Evolutionary conservation across 2,113 vertebrate species (phyloP).

Genomic region (Chroicocephalus ridibundus): DNA sequence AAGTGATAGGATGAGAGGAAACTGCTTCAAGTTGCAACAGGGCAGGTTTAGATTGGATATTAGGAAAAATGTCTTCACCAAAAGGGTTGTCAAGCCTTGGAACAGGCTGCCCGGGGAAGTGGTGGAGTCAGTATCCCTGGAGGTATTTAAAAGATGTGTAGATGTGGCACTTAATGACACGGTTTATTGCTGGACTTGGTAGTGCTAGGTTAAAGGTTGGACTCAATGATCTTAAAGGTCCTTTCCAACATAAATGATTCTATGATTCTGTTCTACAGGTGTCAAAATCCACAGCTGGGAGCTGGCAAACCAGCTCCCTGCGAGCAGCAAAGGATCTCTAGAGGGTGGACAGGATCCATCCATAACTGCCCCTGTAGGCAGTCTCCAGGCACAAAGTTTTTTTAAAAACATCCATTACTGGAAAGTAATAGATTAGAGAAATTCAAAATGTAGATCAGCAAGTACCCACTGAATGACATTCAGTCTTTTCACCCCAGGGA

Average conservation of each 20-base stretch:
- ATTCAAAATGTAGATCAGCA: not conserved
- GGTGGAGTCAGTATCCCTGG: not conserved
- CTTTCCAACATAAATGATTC: not conserved
- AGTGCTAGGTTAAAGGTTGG: not conserved
- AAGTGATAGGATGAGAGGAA: not conserved
- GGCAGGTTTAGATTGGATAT: not conserved
- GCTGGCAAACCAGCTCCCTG: not conserved
- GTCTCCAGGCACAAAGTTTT: not conserved
- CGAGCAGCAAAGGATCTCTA: not conserved
- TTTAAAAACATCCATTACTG: not conserved
- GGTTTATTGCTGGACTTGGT: not conserved
- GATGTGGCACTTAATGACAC: not conserved
- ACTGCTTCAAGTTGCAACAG: not conserved
- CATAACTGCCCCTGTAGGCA: fast-evolving
- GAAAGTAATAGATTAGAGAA: not conserved
- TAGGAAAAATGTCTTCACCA: no score
- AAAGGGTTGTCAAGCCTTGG: not conserved
- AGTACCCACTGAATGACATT: not conserved
- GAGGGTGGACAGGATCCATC: not conserved
- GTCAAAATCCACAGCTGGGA: not conserved
- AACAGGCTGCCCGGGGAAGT: not conserved
- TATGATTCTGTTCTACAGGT: not conserved
- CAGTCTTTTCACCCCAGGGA: not conserved
- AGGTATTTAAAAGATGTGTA: not conserved
- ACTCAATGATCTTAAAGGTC: not conserved